Base-by-base conservation (phyloP, 1,140 invertebrate species). In the Ceratosolen solmsi region DNA sequence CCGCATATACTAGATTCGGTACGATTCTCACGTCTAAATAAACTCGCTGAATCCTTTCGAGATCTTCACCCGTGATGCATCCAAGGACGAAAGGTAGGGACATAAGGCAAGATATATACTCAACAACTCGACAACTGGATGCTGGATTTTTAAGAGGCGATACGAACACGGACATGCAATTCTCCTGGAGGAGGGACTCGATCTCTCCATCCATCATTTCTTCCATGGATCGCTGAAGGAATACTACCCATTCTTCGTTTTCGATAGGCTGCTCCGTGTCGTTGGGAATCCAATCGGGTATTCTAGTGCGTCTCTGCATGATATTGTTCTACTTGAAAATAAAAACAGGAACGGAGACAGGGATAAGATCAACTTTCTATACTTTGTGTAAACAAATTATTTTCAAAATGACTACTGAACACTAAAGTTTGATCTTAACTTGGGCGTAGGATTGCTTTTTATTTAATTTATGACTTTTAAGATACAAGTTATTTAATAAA, bases 211-310 rank as follows among this genome's bases (percentile, higher is more conserved):
- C 93, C 89, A 96, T 94, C 0, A 96, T 92, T 86, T 95, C 90
- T 83, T 89, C 91, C 89, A 88, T 93, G 83, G 92, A 96, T 94
- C 73, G 94, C 93, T 87, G 94, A 5, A 96, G 86, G 79, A 92
- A 92, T 0, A 87, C 92, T 3, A 96, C 92, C 96, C 96, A 97
- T 90, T 97, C 96, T 82, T 96, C 96, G 83, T 95, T 94, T 90
- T 97, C 96, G 73, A 96, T 95, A 9, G 94, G 94, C 51, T 92
- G 92, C 36, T 92, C 90, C 0, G 92, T 88, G 70, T 91, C 90
- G 51, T 85, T 85, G 7, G 92, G 89, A 63, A 90, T 89, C 85
- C 89, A 90, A 25, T 83, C 71, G 0, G 58, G 33, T 56, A 82
- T 27, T n/a, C 80, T 56, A 3, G 63, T 33, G 2, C 51, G 81